These are phyloP conservation scores for Leucoptera coffeella DNA, from an alignment of 2,888 invertebrate species.

Conservation along the genomic window DNA sequence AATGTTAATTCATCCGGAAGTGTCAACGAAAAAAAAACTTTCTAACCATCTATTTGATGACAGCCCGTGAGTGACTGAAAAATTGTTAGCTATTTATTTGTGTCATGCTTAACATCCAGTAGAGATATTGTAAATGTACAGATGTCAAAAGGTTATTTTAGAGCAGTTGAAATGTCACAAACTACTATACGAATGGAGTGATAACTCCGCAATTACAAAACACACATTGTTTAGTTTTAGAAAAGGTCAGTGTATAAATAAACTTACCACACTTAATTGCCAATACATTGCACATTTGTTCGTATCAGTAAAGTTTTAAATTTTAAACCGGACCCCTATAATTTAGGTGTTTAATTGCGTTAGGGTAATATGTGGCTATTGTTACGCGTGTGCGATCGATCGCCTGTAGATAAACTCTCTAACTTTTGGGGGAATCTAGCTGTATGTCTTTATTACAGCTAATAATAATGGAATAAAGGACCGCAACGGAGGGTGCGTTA, in stretches of 20 bases:
- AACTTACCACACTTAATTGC: too few species aligned
- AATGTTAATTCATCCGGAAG: conserved; percentile 36
- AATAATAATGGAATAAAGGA: conserved; percentile 19
- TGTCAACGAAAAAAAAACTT: conserved; percentile 30
- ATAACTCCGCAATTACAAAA: too few species aligned
- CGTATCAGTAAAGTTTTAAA: conserved; percentile 9
- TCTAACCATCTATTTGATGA: conserved; percentile 29
- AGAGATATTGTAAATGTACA: conserved; percentile 5
- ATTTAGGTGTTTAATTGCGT: conserved; percentile 22
- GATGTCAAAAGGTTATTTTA: too few species aligned
- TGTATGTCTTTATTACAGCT: conserved; percentile 23
- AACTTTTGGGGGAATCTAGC: conserved; percentile 18
- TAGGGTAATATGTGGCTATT: conserved; percentile 18
- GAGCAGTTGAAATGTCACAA: too few species aligned
- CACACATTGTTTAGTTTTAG: too few species aligned
- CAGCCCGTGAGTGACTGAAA: conserved; percentile 26
- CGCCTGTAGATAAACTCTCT: conserved; percentile 20
- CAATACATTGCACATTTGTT: too few species aligned
- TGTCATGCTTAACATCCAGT: not conserved
- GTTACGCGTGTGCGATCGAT: conserved; percentile 21
- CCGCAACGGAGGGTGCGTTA: conserved; percentile 14
- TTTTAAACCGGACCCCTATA: conserved; percentile 11
- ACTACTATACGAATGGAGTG: too few species aligned
- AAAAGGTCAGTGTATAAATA: too few species aligned
- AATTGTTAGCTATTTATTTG: conserved; percentile 45